phyloP scores from a whole-genome alignment of 2,888 invertebrate genomes.

The Arctia plantaginis region DNA sequence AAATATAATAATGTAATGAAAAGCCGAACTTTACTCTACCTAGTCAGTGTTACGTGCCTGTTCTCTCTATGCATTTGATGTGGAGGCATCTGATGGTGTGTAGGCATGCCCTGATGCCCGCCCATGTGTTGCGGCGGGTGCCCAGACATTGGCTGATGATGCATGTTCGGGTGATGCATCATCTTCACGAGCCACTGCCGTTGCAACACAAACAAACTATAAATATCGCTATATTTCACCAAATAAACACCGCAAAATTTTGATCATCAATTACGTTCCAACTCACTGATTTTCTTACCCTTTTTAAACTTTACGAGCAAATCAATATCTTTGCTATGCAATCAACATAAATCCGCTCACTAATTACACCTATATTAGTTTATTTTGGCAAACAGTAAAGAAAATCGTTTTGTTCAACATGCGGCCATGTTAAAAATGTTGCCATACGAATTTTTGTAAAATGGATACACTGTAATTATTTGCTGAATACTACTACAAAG shows the following conservation, averaged over 20 bases:
- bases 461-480: background rate
- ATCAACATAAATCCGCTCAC: constrained; percentile 77
- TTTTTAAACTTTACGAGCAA: constrained; percentile 63
- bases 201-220: constrained; percentile 74
- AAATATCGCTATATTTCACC: constrained; percentile 58
- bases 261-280: constrained; percentile 57
- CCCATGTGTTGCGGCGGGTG: constrained; percentile 83
- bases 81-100: constrained; percentile 89
- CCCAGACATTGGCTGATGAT: constrained; percentile 85
- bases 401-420: constrained; percentile 92
- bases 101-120: constrained; percentile 79
- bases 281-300: constrained; percentile 74
- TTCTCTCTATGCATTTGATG: constrained; percentile 89
- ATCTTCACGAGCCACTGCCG: constrained; percentile 74
- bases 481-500: background rate
- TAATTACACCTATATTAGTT: constrained; percentile 71
- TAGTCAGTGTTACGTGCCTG: constrained; percentile 85
- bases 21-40: constrained; percentile 78
- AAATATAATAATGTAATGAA: constrained; percentile 66
- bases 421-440: constrained; percentile 92
- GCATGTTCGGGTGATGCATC: constrained; percentile 87
- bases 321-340: constrained; percentile 66
- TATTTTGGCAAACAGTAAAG: constrained; percentile 93
- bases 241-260: constrained; percentile 74
- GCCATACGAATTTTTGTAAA: constrained; percentile 38